Percentiles rank a stretch among this genome's conserved stretches.
phyloP scores from a whole-genome alignment of 1,140 invertebrate genomes.

The Belonocnema kinseyi region DNA sequence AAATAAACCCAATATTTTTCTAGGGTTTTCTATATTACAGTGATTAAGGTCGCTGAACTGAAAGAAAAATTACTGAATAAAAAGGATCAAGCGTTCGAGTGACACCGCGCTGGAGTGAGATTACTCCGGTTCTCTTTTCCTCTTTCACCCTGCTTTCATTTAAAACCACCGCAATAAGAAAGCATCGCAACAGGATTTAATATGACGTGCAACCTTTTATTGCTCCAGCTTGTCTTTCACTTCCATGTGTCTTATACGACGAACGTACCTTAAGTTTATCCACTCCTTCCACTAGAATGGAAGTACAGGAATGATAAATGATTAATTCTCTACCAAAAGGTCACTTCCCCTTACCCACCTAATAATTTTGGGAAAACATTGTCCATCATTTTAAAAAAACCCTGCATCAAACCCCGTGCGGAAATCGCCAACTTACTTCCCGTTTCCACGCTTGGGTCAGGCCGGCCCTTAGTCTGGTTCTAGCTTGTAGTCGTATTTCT shows the following conservation, averaged over 20 bases:
- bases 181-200: constrained; percentile 57
- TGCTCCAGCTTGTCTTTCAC: constrained; percentile 50
- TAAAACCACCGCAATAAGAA: constrained; percentile 58
- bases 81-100: constrained; percentile 15
- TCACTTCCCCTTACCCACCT: too few species aligned
- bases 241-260: constrained; percentile 36
- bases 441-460: too few species aligned
- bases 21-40: neutral
- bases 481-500: too few species aligned
- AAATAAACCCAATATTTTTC: too few species aligned
- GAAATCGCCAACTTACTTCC: too few species aligned
- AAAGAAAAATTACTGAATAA: constrained; percentile 33
- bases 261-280: constrained; percentile 21
- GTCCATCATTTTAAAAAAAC: too few species aligned
- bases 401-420: accelerated
- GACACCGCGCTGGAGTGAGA: constrained; percentile 31
- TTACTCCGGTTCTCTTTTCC: constrained; percentile 43
- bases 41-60: neutral
- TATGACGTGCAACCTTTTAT: constrained; percentile 61
- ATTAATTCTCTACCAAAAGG: too few species aligned
- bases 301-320: too few species aligned
- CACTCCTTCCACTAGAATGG: neutral
- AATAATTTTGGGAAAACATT: too few species aligned
- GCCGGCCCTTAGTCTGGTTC: too few species aligned
- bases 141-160: constrained; percentile 37